Evolutionary conservation across 2,888 invertebrate species (phyloP).

Genomic region (Drosophila ezoana): DNA sequence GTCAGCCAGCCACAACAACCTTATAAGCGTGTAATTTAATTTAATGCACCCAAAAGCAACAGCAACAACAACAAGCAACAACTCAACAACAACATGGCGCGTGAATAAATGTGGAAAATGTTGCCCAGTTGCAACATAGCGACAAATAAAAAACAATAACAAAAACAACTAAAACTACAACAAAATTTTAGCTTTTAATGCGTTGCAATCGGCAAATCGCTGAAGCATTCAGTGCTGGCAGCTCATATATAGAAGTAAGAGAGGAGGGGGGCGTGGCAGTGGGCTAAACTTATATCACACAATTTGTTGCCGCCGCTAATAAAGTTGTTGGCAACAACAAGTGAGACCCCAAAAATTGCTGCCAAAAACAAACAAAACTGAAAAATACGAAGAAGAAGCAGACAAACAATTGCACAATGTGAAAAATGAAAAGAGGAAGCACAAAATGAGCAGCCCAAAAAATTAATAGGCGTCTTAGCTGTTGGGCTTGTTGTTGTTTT

Average conservation of each 20-base stretch:
- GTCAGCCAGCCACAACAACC: constrained; percentile 41
- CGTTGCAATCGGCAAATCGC: constrained; percentile 50
- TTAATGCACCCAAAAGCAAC: constrained; percentile 50
- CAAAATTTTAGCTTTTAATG: constrained; percentile 37
- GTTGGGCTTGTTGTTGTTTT: constrained; percentile 22
- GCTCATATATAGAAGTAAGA: constrained; percentile 19
- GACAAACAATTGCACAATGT: constrained; percentile 60
- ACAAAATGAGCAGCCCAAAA: constrained; percentile 40
- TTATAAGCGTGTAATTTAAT: constrained; percentile 66
- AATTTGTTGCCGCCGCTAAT: constrained; percentile 68
- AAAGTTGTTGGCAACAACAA: constrained; percentile 67
- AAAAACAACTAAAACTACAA: constrained; percentile 18
- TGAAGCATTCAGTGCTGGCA: constrained; percentile 43
- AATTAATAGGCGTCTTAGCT: constrained; percentile 66
- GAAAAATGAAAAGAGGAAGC: constrained; percentile 32
- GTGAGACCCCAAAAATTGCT: constrained; percentile 42
- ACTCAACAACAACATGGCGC: constrained; percentile 32
- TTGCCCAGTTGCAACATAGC: constrained; percentile 48
- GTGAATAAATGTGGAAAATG: constrained; percentile 64
- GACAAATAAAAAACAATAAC: constrained; percentile 10
- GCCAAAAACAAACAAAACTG: constrained; percentile 52
- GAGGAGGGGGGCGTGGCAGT: constrained; percentile 46
- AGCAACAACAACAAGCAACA: constrained; percentile 22
- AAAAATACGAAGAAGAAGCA: constrained; percentile 18
- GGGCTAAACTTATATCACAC: constrained; percentile 45